Conservation (phyloP, 1,140 invertebrate species). For the Chironomus tepperi region DNA sequence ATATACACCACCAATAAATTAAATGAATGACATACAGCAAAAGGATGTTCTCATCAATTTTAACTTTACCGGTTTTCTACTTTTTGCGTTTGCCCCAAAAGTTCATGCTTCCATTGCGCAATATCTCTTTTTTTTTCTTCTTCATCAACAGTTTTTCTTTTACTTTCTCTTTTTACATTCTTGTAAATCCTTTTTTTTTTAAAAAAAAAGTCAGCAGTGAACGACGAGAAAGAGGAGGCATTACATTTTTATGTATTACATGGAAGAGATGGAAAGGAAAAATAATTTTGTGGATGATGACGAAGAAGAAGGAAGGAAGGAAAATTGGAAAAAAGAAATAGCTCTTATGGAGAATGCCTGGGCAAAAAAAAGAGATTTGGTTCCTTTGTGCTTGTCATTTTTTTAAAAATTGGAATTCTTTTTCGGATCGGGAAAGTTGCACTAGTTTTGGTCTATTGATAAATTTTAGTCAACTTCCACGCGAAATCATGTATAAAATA, state of each 20-base stretch:
- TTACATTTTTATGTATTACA: too few relatives aligned
- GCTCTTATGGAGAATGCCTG: too few relatives aligned
- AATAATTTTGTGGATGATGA: not conserved
- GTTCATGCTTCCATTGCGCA: constrained; percentile 3
- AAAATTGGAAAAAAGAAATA: not conserved
- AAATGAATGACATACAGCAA: not conserved
- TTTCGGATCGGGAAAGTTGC: too few relatives aligned
- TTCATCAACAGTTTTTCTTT: constrained; percentile 18
- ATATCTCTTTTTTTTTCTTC: constrained; percentile 8
- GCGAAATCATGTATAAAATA: too few relatives aligned
- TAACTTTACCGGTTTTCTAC: constrained; percentile 17
- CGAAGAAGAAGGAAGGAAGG: not conserved
- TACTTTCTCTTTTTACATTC: not conserved
- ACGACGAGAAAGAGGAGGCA: not conserved
- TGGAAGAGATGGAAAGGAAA: not conserved
- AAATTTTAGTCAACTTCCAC: too few relatives aligned
- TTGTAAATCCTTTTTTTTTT: not conserved
- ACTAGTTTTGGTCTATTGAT: too few relatives aligned
- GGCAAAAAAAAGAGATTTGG: too few relatives aligned
- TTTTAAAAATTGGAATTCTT: too few relatives aligned
- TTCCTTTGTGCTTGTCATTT: too few relatives aligned
- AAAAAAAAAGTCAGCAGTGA: not conserved
- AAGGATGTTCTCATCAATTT: constrained; percentile 13
- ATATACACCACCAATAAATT: too few relatives aligned
- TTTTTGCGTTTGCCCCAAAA: not conserved